Evolutionary conservation across 2,113 vertebrate species (phyloP), one percentile per base, ranked within the genome.

Genomic region (Butastur rufipennis): DNA sequence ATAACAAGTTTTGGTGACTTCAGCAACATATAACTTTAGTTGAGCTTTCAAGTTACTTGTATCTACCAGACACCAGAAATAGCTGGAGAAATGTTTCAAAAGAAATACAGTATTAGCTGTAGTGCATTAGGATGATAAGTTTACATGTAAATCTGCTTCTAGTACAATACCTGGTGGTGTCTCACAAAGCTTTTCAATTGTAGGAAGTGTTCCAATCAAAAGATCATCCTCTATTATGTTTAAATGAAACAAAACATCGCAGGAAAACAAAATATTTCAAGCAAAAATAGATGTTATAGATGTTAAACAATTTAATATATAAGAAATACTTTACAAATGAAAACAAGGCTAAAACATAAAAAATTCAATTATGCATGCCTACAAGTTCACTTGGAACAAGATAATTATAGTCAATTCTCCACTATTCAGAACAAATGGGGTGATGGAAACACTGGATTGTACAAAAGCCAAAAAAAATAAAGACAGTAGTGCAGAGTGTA

Each of bases 121-220:
- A 94, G 45, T 94, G 38, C 42, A 80, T 97, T 95, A 96, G 55
- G 47, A 83, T 88, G 85, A 97, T 97, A 97, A 97, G 95, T 95
- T 86, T 95, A 97, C 93, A 97, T 38, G 83, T 34, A 98, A 14
- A 55, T 91, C 73, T 91, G 71, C 86, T 96, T 95, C 85, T 73
- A 47, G 90, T 97, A 98, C 97, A 92, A 90, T 99, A 99, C 98
- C 99, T 99, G 98, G 97, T 88, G 98, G 97, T 52, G 98, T 98
- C 63, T 99, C 99, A 98, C 98, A 99, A 91, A 97, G 98, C 97
- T 98, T 99, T 98, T 99, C 98, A 98, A 98, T 98, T 95, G 98
- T 98, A 93, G 98, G 98, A 98, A 98, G 98, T 96, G 98, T 99
- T 67, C 98, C 98, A 98, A 99, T 97, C 96, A 99, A 99, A 97